These are phyloP conservation scores for Gibbula magus DNA, from an alignment of 2,888 invertebrate species.

Conservation along the genomic window DNA sequence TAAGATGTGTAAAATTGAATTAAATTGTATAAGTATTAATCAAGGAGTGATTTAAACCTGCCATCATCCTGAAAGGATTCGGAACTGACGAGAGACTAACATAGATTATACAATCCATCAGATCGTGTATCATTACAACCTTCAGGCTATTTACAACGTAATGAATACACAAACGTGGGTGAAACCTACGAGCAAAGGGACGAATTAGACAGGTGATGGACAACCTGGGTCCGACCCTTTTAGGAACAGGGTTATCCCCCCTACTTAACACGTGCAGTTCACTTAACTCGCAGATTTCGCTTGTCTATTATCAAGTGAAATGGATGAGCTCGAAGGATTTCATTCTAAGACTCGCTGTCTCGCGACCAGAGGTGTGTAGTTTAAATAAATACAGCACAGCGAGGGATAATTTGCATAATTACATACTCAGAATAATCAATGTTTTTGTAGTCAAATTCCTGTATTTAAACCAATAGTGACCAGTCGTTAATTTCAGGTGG, in stretches of 20 bases:
- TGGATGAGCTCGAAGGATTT: conserved; percentile 1
- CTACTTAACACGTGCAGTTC: not conserved
- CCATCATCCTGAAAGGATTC: no score
- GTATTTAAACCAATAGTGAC: conserved; percentile 1
- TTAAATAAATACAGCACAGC: conserved; percentile 12
- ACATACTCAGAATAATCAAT: not conserved
- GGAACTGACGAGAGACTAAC: no score
- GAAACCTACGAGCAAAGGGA: not conserved
- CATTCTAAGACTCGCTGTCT: not conserved
- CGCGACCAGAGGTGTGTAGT: not conserved
- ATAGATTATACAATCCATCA: no score
- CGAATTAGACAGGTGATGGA: not conserved
- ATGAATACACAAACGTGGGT: not conserved
- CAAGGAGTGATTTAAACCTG: no score
- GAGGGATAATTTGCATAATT: not conserved
- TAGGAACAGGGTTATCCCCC: not conserved
- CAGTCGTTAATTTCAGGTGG: conserved; percentile 15
- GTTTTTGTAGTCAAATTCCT: conserved; percentile 3
- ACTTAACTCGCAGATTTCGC: not conserved
- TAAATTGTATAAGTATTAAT: no score
- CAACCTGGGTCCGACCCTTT: not conserved
- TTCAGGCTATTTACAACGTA: not conserved
- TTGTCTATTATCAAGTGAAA: conserved; percentile 16
- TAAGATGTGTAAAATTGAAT: no score
- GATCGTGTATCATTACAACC: not conserved